Evolutionary conservation across 1,140 invertebrate genomes (phyloP).

Genomic region (Pogonognathellus flavescens): DNA sequence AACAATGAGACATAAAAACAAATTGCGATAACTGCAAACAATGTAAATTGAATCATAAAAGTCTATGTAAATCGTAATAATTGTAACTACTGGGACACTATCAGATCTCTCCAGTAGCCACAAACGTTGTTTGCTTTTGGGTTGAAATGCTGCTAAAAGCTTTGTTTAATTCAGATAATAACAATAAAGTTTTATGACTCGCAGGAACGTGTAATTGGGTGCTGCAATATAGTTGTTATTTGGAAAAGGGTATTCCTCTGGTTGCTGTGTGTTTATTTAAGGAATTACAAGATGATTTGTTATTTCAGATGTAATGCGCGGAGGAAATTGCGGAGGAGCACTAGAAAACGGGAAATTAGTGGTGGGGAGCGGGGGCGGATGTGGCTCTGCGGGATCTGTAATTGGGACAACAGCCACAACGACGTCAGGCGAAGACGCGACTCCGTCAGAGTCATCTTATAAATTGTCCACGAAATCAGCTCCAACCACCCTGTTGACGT

Average conservation of each 20-base stretch:
- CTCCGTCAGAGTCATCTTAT: conserved; percentile 62
- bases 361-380: conserved; percentile 52
- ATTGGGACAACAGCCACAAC: conserved; percentile 61
- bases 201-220: neutral
- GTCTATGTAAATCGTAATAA: no score
- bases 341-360: conserved; percentile 37
- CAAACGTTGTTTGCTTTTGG: no score
- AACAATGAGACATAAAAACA: no score
- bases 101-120: no score
- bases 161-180: neutral
- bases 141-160: no score
- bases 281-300: no score
- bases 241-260: no score
- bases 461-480: conserved; percentile 56
- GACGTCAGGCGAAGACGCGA: conserved; percentile 61
- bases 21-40: no score
- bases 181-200: neutral
- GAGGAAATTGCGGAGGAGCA: conserved; percentile 27
- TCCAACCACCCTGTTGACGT: conserved; percentile 41
- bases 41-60: no score
- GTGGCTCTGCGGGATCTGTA: conserved; percentile 60
- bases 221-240: neutral
- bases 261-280: no score
- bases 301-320: conserved; percentile 61
- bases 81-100: no score